Base-by-base conservation (phyloP, 1,140 invertebrate genomes). In the Sesamia nonagrioides region DNA sequence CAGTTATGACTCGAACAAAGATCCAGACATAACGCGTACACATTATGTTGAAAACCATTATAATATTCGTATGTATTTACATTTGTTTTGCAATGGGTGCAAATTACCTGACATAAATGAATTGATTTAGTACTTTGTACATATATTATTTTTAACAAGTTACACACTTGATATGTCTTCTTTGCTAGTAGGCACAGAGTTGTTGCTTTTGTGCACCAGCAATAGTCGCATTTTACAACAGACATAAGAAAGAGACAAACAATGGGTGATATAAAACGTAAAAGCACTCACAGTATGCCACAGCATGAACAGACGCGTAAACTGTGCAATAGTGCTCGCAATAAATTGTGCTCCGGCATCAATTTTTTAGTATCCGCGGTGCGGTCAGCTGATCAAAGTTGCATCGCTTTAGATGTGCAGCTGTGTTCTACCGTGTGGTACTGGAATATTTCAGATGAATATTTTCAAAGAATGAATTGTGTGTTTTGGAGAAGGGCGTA, bases 331-430 rank as follows among this genome's bases (percentile, higher is more conserved):
- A 11, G 42, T 33, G 40, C 13, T 1, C 45, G 66, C 66, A 18
- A 2, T 68, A 68, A 48, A 68, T 68, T 68, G 63, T 40, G 9
- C 61, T 69, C 42, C 18, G 3, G 18, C 66, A 69, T 69, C 42
- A 45, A 69, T 69, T 27, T 48, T 69, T 45, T 48, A 69, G 66
- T 45, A 21, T 11, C 61, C 61, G 61, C 61, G 27, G 60, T 35
- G 33, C 35, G 42, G 66, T 50, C 66, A 69, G 66, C 66, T 69
- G 66, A 69, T 69, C 66, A 69, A 69, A 69, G 40, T 69, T 69
- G 66, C 66, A 69, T 69, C 66, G 66, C 18, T 5, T 48, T 37
- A 18, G 42, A 4, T 40, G 15, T 33, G 42, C 66, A 66, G 61
- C 61, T 66, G 61, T 40, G 58, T 11, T 4, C 9, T 33, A 2